These are phyloP conservation scores for Porites evermanni DNA, from an alignment of 92 coral and sea anemone genomes.

Conservation along the genomic window DNA sequence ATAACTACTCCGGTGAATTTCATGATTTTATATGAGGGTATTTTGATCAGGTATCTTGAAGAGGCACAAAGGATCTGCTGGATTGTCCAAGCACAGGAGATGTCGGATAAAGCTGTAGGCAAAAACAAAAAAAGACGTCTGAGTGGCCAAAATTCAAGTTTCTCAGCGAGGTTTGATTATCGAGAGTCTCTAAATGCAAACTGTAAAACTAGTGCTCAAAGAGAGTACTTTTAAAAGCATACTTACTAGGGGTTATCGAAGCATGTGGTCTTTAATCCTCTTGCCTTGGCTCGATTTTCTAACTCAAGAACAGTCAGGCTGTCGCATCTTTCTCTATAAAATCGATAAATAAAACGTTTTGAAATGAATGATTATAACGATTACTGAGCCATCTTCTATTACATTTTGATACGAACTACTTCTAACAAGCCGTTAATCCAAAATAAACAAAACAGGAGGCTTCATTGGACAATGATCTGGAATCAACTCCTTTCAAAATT, in stretches of 20 bases:
- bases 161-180: neutral
- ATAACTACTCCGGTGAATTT: too few relatives aligned
- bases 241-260: constrained; percentile 95
- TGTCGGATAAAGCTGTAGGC: constrained; percentile 89
- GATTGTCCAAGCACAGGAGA: constrained; percentile 88
- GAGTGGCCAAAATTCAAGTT: neutral
- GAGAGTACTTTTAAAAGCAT: neutral
- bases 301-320: constrained; percentile 78
- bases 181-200: neutral
- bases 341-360: neutral
- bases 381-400: neutral
- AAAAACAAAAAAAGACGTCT: neutral
- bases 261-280: constrained; percentile 87
- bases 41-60: constrained; percentile 65
- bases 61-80: constrained; percentile 86
- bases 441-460: too few relatives aligned
- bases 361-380: neutral
- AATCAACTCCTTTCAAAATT: too few relatives aligned
- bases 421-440: too few relatives aligned
- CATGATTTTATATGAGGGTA: neutral
- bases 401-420: too few relatives aligned
- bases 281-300: constrained; percentile 76
- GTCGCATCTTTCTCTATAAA: constrained; percentile 85
- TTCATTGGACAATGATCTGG: too few relatives aligned
- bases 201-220: too few relatives aligned